Base-by-base conservation (phyloP, 2,797 vertebrate species). In the Zalophus californianus region DNA sequence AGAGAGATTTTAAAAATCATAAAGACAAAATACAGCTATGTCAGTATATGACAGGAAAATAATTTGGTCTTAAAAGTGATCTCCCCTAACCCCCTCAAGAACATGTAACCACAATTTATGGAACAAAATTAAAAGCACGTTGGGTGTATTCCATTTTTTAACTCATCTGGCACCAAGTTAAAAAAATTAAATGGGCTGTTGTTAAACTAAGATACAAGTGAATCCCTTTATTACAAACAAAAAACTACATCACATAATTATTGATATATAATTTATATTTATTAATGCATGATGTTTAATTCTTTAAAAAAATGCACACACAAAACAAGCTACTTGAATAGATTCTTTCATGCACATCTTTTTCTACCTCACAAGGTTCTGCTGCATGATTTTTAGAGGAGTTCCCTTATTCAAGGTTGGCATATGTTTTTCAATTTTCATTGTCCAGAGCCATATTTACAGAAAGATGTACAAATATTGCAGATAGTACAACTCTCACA, bases 1-100 rank as follows among this genome's bases (percentile, higher is more conserved):
- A 95, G 0, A 0, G 90, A 98, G 97, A 98, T 96, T 97, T 83
- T 96, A 97, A 96, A 98, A 97, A 94, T 97, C 97, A 97, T 95
- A 87, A 98, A 98, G 97, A 98, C 97, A 98, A 98, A 98, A 98
- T 96, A 96, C 44, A 97, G 85, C 88, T 94, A 95, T 91, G 91
- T 91, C 92, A 94, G 75, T 85, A 97, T 97, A 70, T 94, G 95
- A 97, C 85, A 98, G 78, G n/a, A 78, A 98, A 98, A 97, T 96
- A 97, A 97, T 95, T 98, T 98, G 98, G 86, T 70, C 94, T 98
- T 96, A 93, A 97, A 98, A 97, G 89, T 90, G 1, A 97, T 97
- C 97, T 98, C 96, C 20, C 66, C 29, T 48, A 44, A 52, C 25
- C 25, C 48, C 29, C 54, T 95, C 95, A 97, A 97, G 83, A 97